These are phyloP conservation scores for Spialia ferax DNA, from an alignment of 2,888 invertebrate species.

Conservation along the genomic window DNA sequence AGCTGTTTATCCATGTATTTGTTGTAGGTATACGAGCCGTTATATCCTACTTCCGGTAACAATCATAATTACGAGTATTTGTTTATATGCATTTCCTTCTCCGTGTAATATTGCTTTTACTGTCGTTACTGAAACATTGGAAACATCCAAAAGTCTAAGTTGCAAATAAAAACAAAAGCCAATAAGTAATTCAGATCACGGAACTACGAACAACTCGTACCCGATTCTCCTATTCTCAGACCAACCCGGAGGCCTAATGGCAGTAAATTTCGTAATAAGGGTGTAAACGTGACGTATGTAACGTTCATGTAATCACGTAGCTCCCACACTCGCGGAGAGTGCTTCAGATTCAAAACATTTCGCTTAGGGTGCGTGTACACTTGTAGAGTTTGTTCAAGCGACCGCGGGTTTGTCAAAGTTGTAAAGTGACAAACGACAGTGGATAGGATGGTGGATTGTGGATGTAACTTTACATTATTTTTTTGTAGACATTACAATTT, in stretches of 20 bases:
- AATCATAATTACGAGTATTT: too few species aligned
- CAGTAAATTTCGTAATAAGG: conserved; percentile 42
- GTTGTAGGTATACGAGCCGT: too few species aligned
- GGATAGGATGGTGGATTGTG: too few species aligned
- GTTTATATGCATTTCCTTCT: not conserved
- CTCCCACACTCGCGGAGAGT: conserved; percentile 41
- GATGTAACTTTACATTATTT: too few species aligned
- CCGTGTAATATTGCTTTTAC: too few species aligned
- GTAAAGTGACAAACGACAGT: not conserved
- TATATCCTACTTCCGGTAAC: too few species aligned
- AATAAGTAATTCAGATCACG: conserved; percentile 31
- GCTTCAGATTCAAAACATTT: conserved; percentile 40
- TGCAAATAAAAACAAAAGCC: conserved; percentile 3
- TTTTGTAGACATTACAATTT: too few species aligned
- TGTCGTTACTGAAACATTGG: not conserved
- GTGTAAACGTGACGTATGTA: conserved; percentile 55
- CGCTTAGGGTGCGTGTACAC: conserved; percentile 13
- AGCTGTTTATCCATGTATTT: too few species aligned
- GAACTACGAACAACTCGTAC: conserved; percentile 20
- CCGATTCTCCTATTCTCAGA: conserved; percentile 26
- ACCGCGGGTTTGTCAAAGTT: not conserved
- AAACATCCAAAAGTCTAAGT: not conserved
- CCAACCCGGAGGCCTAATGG: conserved; percentile 38
- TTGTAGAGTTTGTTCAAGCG: not conserved
- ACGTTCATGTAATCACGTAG: conserved; percentile 51